These are phyloP conservation scores for Aplodontia rufa DNA, from an alignment of 2,113 vertebrate species.

Conservation along the genomic window DNA sequence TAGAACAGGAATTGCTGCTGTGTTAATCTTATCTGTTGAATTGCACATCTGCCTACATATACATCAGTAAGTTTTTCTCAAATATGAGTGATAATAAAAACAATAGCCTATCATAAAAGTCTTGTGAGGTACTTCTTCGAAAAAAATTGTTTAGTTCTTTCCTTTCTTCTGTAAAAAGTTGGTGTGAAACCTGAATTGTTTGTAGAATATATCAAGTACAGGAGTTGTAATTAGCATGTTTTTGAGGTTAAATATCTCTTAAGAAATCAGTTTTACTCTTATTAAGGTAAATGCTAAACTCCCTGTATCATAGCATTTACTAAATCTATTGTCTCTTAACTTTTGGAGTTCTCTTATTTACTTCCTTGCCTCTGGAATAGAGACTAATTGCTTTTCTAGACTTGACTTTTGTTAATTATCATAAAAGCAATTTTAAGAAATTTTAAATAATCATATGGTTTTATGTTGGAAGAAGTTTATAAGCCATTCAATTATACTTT, in stretches of 20 bases:
- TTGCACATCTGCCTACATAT: background rate
- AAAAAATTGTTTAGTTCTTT: background rate
- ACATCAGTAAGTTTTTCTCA: background rate
- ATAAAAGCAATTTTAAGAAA: background rate
- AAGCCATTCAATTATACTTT: background rate
- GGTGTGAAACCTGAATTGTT: background rate
- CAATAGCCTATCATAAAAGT: background rate
- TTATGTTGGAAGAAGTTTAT: background rate
- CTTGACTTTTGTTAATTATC: background rate
- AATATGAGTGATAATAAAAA: background rate
- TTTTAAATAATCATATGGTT: background rate
- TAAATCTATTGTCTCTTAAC: background rate
- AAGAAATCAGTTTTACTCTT: background rate
- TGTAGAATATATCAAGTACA: background rate
- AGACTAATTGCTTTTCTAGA: background rate
- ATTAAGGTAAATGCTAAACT: background rate
- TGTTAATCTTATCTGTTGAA: background rate
- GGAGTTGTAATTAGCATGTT: background rate
- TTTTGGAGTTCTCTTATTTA: slow-evolving; percentile 5
- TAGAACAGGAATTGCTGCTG: background rate
- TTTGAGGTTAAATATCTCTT: too few species aligned
- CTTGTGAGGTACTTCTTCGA: background rate
- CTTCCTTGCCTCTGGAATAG: background rate
- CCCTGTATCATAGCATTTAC: background rate
- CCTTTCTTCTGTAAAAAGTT: background rate